These are phyloP conservation scores for Grantiella picta DNA, from an alignment of 2,113 vertebrate genomes.

Conservation along the genomic window DNA sequence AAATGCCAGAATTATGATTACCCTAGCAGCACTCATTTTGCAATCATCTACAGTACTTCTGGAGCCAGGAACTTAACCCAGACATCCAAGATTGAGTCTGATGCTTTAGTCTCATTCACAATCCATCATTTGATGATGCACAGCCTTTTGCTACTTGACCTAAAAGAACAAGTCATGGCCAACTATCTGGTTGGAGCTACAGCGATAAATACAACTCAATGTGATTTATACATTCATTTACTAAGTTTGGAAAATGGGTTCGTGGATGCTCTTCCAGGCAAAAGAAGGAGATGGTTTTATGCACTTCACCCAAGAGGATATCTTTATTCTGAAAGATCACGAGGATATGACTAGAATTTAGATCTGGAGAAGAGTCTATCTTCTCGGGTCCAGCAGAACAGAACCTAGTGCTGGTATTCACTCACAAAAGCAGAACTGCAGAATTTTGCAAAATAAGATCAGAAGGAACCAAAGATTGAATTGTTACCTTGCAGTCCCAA, in stretches of 20 bases:
- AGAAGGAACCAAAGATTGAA: background rate
- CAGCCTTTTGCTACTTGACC: slow-evolving; percentile 8
- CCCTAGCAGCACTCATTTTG: background rate
- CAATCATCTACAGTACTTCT: slow-evolving; percentile 2
- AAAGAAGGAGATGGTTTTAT: background rate
- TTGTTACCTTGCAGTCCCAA: background rate
- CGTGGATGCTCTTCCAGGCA: background rate
- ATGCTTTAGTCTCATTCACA: background rate
- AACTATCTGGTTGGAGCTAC: background rate
- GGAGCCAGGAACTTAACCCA: slow-evolving; percentile 30
- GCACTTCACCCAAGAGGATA: background rate
- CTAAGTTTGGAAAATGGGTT: background rate
- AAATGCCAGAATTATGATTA: slow-evolving; percentile 10
- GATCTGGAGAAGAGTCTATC: background rate
- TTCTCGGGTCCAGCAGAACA: background rate
- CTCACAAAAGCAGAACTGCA: background rate
- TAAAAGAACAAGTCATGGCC: background rate
- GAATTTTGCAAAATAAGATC: background rate
- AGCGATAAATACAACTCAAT: background rate
- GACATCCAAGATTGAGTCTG: slow-evolving; percentile 16
- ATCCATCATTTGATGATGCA: slow-evolving; percentile 30
- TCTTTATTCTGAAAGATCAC: background rate
- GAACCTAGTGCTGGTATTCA: background rate
- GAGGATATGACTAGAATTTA: background rate
- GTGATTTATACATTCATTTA: slow-evolving; percentile 22